These are phyloP conservation scores for Apantesis nais DNA, from an alignment of 2,888 invertebrate genomes.

Conservation along the genomic window DNA sequence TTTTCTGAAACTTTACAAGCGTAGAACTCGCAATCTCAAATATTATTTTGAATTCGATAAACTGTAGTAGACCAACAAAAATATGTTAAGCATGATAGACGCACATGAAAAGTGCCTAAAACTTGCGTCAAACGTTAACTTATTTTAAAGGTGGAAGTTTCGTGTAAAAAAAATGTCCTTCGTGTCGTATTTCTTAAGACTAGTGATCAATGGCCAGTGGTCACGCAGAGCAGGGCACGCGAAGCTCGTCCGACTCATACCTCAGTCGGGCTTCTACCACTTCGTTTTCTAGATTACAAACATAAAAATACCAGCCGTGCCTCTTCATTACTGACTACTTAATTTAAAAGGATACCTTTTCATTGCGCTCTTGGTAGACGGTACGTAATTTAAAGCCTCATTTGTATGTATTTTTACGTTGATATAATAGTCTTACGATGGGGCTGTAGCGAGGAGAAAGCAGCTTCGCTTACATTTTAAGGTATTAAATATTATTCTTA, in stretches of 20 bases:
- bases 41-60: slow-evolving; percentile 16
- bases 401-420: slow-evolving; percentile 46
- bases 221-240: slow-evolving; percentile 74
- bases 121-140: slow-evolving; percentile 28
- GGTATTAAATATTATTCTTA: neutral
- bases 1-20: slow-evolving; percentile 13
- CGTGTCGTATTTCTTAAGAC: slow-evolving; percentile 71
- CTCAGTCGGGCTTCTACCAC: slow-evolving; percentile 65
- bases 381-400: slow-evolving; percentile 45
- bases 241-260: slow-evolving; percentile 57
- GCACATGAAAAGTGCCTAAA: slow-evolving; percentile 31
- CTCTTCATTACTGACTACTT: slow-evolving; percentile 67
- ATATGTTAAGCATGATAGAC: slow-evolving; percentile 24
- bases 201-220: slow-evolving; percentile 73
- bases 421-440: slow-evolving; percentile 29
- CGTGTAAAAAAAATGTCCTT: slow-evolving; percentile 75
- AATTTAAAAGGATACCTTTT: slow-evolving; percentile 59
- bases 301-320: slow-evolving; percentile 71
- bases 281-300: slow-evolving; percentile 68
- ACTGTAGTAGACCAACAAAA: slow-evolving; percentile 8
- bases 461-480: neutral
- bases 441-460: slow-evolving; percentile 16
- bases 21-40: slow-evolving; percentile 13
- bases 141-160: slow-evolving; percentile 48
- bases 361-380: slow-evolving; percentile 37